Percentiles rank a stretch among this genome's conserved stretches.
These are phyloP conservation scores for Actenoides hombroni DNA, from an alignment of 2,113 vertebrate species.

Conservation along the genomic window DNA sequence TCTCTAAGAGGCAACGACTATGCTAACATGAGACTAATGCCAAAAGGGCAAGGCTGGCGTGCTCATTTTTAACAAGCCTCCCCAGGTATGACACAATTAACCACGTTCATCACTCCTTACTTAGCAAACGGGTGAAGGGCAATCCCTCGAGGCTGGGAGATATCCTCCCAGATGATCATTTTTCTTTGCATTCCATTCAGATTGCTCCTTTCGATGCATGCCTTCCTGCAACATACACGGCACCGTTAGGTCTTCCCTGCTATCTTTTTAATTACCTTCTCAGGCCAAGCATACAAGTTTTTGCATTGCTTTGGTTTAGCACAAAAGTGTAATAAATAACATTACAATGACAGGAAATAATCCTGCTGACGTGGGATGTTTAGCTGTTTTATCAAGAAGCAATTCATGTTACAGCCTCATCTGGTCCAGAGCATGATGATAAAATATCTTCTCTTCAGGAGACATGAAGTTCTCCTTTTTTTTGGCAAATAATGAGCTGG, in stretches of 20 bases:
- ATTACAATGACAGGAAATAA: background rate
- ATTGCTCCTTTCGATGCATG: slow-evolving; percentile 79
- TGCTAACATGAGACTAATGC: background rate
- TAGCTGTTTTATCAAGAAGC: background rate
- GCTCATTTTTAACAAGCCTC: background rate
- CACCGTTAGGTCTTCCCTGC: background rate
- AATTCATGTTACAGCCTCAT: background rate
- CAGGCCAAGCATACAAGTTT: background rate
- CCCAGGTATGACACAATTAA: background rate
- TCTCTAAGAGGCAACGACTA: background rate
- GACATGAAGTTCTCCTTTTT: background rate
- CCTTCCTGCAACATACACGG: slow-evolving; percentile 75
- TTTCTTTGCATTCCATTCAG: slow-evolving; percentile 79
- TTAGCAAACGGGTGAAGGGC: slow-evolving; percentile 85
- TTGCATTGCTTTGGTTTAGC: background rate
- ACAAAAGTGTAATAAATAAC: background rate
- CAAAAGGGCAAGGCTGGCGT: background rate
- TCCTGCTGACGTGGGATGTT: background rate
- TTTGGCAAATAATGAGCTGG: background rate
- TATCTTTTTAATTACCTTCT: background rate
- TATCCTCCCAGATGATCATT: slow-evolving; percentile 72
- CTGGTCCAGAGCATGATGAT: background rate
- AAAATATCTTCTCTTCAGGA: background rate
- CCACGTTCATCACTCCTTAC: slow-evolving; percentile 72
- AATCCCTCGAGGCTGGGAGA: slow-evolving; percentile 86